phyloP scores from a whole-genome alignment of 2,113 vertebrate species.

The Ifrita kowaldi region DNA sequence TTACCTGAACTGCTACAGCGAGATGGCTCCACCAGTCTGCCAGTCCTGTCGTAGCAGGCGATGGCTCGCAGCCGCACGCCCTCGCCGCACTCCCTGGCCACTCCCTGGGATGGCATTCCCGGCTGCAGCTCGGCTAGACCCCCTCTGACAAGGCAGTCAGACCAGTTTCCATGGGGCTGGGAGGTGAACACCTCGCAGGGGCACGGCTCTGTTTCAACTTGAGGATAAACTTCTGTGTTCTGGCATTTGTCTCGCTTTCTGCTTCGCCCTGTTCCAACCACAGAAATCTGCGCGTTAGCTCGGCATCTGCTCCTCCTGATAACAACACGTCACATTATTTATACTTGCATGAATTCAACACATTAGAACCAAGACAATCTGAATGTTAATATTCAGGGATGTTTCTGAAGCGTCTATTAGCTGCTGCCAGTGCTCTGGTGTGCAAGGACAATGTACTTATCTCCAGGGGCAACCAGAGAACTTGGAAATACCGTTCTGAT shows the following conservation, averaged over 20 bases:
- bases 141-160: slow-evolving; percentile 82
- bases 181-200: slow-evolving; percentile 81
- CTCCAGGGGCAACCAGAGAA: slow-evolving; percentile 33
- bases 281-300: slow-evolving; percentile 51
- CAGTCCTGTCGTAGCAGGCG: slow-evolving; percentile 80
- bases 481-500: background rate
- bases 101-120: slow-evolving; percentile 54
- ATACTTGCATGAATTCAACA: slow-evolving; percentile 52
- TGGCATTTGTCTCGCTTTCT: slow-evolving; percentile 91
- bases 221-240: slow-evolving; percentile 77
- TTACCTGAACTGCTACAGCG: slow-evolving; percentile 86
- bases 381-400: slow-evolving; percentile 48
- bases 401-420: slow-evolving; percentile 20
- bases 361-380: slow-evolving; percentile 49
- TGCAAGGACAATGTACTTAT: slow-evolving; percentile 11
- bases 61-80: slow-evolving; percentile 82
- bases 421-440: slow-evolving; percentile 3
- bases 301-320: slow-evolving; percentile 43
- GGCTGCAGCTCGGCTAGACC: slow-evolving; percentile 6
- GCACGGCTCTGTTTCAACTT: slow-evolving; percentile 83
- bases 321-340: slow-evolving; percentile 44
- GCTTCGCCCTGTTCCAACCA: slow-evolving; percentile 84
- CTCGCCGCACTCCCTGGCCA: slow-evolving; percentile 79
- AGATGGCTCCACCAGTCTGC: slow-evolving; percentile 77
- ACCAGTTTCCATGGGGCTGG: slow-evolving; percentile 90